Conservation (phyloP, 2,797 vertebrate species). For the Poecilia wingei region DNA sequence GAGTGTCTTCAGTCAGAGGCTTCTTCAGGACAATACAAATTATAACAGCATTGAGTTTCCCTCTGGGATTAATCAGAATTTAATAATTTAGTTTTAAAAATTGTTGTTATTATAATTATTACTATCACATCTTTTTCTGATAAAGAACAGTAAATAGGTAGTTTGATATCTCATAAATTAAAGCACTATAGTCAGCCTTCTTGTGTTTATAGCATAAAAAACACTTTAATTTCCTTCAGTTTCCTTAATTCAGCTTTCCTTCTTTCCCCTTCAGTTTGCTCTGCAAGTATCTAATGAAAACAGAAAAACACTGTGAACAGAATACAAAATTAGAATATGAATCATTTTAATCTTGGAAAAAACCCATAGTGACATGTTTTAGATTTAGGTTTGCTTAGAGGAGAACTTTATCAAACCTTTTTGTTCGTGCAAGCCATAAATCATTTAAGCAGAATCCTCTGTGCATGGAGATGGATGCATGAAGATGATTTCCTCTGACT, state of each 20-base stretch:
- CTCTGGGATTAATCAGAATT: neutral
- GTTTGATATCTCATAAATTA: neutral
- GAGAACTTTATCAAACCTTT: constrained; percentile 41
- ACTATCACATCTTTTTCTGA: neutral
- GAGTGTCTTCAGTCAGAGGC: neutral
- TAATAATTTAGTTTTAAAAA: too few relatives aligned
- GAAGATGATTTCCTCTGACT: constrained; percentile 62
- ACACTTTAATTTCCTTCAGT: neutral
- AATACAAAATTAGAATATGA: constrained; percentile 40
- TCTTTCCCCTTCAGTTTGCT: neutral
- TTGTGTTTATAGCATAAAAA: neutral
- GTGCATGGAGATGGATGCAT: constrained; percentile 44
- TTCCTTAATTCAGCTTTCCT: neutral
- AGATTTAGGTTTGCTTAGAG: constrained; percentile 35
- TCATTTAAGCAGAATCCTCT: constrained; percentile 54
- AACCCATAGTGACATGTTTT: constrained; percentile 17
- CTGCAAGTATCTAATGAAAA: constrained; percentile 24
- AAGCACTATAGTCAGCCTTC: neutral
- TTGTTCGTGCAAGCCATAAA: constrained; percentile 42
- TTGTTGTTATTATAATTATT: neutral
- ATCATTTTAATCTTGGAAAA: constrained; percentile 32
- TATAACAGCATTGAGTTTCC: neutral
- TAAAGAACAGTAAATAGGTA: neutral
- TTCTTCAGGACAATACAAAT: neutral
- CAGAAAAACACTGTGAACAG: constrained; percentile 8